phyloP scores from a whole-genome alignment of 2,888 invertebrate species.

The Noctua fimbriata region DNA sequence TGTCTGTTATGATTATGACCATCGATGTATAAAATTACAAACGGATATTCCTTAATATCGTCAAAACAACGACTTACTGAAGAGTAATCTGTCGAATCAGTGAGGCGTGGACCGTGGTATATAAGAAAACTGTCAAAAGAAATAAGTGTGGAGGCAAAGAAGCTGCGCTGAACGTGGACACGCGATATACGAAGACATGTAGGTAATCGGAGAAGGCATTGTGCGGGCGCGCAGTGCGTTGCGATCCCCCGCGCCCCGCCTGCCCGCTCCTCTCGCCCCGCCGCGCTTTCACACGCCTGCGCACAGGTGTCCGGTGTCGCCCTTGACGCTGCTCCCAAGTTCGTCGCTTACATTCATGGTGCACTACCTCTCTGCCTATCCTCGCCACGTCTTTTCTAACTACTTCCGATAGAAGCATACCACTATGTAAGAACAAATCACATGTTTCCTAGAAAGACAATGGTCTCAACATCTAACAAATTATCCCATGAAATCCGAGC shows the following conservation, averaged over 20 bases:
- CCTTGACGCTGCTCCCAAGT: slow-evolving; percentile 86
- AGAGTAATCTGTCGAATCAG: slow-evolving; percentile 77
- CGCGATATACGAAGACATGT: slow-evolving; percentile 87
- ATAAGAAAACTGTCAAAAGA: slow-evolving; percentile 86
- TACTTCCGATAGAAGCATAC: slow-evolving; percentile 15
- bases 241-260: slow-evolving; percentile 75
- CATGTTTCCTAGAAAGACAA: slow-evolving; percentile 15
- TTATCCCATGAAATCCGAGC: slow-evolving; percentile 43
- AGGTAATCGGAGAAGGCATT: slow-evolving; percentile 89
- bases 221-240: slow-evolving; percentile 88
- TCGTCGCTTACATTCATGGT: slow-evolving; percentile 75
- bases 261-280: slow-evolving; percentile 65
- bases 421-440: background rate
- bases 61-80: slow-evolving; percentile 71
- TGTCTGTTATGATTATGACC: slow-evolving; percentile 44
- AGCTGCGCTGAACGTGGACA: slow-evolving; percentile 78
- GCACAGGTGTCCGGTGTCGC: slow-evolving; percentile 89
- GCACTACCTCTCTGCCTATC: slow-evolving; percentile 44
- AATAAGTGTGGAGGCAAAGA: slow-evolving; percentile 81
- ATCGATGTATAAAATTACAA: slow-evolving; percentile 64
- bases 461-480: slow-evolving; percentile 23
- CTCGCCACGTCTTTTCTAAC: slow-evolving; percentile 8
- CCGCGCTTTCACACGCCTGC: slow-evolving; percentile 89
- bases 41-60: slow-evolving; percentile 62
- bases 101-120: slow-evolving; percentile 75